Evolutionary conservation across 2,888 invertebrate genomes (phyloP), one percentile per base, ranked within the genome.

Genomic region (Mesochorus sp.): DNA sequence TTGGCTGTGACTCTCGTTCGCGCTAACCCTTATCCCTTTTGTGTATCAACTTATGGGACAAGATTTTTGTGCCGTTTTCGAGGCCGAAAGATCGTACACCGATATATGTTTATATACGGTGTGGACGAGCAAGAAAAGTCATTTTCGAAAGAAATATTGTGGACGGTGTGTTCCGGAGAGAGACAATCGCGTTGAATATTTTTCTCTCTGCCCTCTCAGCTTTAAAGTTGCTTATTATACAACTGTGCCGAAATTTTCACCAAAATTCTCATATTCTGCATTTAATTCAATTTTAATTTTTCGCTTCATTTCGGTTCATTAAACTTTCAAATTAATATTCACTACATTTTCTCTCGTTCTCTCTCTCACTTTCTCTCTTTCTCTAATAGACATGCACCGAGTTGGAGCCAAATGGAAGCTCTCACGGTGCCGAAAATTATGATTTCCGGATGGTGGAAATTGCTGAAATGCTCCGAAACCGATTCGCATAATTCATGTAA

Each of bases 401-500:
- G 57, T 14, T 34, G 31, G 5, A n/a, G 1, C 42, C 17, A 26
- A 31, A 57, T 28, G 2, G 47, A 55, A 37, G n/a, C 31, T 51
- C n/a, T 26, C 24, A 10, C 34, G 21, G 24, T 31, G 17, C 47
- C 24, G 26, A 75, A 61, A 80, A 80, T 78, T 71, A 71, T 31
- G 53, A 66, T 34, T n/a, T 26, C 61, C 37, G 53, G 31, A 26
- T 71, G 47, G 67, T 39, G 55, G 64, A 80, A 80, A 78, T 47
- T 57, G 67, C 71, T 59, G 62, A 74, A 78, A 68, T 51, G 55
- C 57, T 37, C 44, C 34, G 47, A 70, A 73, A 76, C 51, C 67
- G 72, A 71, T 67, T 80, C 70, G 67, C 67, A 61, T 80, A 80
- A 81, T 81, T 53, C 67, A 72, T 78, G 73, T 77, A 66, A 80